A percentile compares a stretch with the other conserved stretches of the same genome.
phyloP scores from a whole-genome alignment of 2,113 vertebrate genomes.

The Otocyon megalotis region DNA sequence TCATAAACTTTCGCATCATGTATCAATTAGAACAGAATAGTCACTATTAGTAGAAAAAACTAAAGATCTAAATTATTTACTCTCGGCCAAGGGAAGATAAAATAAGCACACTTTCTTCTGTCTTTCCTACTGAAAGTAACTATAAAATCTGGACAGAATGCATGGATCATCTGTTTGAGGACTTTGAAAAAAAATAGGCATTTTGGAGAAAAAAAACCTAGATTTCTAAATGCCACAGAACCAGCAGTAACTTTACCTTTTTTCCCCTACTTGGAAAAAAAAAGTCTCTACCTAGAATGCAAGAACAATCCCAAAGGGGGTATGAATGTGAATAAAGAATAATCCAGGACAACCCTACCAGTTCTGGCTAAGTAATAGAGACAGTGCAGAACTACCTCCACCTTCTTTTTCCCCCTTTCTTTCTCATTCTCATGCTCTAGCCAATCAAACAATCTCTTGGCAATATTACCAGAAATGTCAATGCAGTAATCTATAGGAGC shows the following conservation, averaged over 20 bases:
- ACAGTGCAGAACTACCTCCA: not conserved
- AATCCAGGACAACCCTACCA: not conserved
- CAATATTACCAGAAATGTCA: not conserved
- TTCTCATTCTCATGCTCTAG: not conserved
- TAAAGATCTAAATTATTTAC: not conserved
- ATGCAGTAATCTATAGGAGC: not conserved
- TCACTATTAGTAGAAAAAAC: not conserved
- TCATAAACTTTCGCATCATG: not conserved
- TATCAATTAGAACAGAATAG: not conserved
- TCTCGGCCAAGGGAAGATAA: not conserved
- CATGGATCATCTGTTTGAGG: not conserved
- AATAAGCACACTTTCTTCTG: not conserved
- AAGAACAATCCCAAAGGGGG: not conserved
- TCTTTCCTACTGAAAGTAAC: not conserved
- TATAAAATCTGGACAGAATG: not conserved
- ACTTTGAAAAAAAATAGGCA: not conserved
- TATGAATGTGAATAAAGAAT: not conserved
- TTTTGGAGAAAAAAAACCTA: not conserved
- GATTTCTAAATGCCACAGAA: not conserved
- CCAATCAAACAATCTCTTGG: too few relatives aligned
- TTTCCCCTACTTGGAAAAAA: not conserved
- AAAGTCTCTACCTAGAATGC: not conserved
- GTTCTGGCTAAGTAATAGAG: not conserved
- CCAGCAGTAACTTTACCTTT: not conserved
- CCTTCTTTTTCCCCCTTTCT: not conserved